These are phyloP conservation scores for Larimichthys polyactis DNA, from an alignment of 2,113 vertebrate species.

Conservation along the genomic window DNA sequence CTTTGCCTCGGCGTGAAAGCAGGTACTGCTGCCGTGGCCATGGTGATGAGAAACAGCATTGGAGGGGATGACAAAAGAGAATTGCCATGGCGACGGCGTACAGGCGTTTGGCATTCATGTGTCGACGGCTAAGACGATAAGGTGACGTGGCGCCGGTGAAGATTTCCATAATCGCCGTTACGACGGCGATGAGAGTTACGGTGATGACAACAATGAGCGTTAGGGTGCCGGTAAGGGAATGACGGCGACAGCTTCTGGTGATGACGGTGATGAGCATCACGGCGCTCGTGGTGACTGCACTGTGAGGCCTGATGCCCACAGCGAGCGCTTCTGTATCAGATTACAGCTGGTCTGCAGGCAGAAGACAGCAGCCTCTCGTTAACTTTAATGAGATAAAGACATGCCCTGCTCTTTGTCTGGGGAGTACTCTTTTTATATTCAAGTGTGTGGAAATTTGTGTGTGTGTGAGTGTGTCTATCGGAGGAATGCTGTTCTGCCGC, in stretches of 20 bases:
- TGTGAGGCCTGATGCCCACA: constrained; percentile 39
- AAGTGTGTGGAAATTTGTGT: constrained; percentile 10
- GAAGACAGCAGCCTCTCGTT: constrained; percentile 79
- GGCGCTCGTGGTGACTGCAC: constrained; percentile 12
- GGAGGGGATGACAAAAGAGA: constrained; percentile 56
- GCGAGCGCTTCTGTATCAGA: constrained; percentile 63
- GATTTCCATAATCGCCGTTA: constrained; percentile 22
- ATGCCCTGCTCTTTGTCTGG: constrained; percentile 75
- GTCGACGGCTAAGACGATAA: constrained; percentile 18
- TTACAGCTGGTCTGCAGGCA: constrained; percentile 70
- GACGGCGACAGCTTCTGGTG: neutral
- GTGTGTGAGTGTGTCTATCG: constrained; percentile 10
- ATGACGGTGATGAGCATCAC: constrained; percentile 16
- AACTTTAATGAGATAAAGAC: constrained; percentile 82
- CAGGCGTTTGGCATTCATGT: constrained; percentile 39
- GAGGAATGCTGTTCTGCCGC: constrained; percentile 25
- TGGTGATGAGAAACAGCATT: constrained; percentile 57
- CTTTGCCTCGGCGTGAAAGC: constrained; percentile 32
- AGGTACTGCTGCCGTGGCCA: constrained; percentile 64
- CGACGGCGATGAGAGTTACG: constrained; percentile 18
- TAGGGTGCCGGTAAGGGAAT: constrained; percentile 3
- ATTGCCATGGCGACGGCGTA: constrained; percentile 68
- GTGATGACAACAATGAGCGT: constrained; percentile 22
- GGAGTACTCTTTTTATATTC: constrained; percentile 55
- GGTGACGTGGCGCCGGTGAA: neutral